Conservation (phyloP, 2,113 vertebrate genomes). For the Chaetops frenatus region DNA sequence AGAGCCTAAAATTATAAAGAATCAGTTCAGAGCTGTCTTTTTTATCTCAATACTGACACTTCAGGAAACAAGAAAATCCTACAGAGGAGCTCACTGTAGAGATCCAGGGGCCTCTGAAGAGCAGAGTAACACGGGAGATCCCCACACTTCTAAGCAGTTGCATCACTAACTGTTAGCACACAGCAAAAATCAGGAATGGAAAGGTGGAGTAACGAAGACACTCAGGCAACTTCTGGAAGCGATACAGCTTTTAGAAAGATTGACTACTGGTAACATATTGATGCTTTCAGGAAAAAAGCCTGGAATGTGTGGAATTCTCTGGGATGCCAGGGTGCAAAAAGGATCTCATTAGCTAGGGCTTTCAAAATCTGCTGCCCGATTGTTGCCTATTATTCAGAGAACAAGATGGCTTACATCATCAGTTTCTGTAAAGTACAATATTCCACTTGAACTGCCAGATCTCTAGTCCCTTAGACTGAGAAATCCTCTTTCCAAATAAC, state of each 20-base stretch:
- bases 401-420: background rate
- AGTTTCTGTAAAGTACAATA: background rate
- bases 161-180: background rate
- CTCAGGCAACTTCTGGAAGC: background rate
- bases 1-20: background rate
- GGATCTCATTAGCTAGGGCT: background rate
- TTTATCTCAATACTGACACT: background rate
- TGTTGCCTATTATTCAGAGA: background rate
- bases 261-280: background rate
- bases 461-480: background rate
- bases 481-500: background rate
- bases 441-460: background rate
- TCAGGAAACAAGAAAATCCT: background rate
- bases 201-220: background rate
- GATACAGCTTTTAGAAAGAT: background rate
- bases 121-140: background rate
- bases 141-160: background rate
- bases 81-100: background rate
- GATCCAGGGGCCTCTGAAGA: background rate
- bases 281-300: background rate
- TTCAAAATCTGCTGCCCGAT: background rate
- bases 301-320: constrained; percentile 34
- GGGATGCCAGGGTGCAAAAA: constrained; percentile 9
- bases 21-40: background rate
- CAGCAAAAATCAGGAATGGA: background rate